A percentile compares a stretch with the other conserved stretches of the same genome.
Evolutionary conservation across 2,113 vertebrate species (phyloP).

Genomic region (Cyprinodon tularosa): DNA sequence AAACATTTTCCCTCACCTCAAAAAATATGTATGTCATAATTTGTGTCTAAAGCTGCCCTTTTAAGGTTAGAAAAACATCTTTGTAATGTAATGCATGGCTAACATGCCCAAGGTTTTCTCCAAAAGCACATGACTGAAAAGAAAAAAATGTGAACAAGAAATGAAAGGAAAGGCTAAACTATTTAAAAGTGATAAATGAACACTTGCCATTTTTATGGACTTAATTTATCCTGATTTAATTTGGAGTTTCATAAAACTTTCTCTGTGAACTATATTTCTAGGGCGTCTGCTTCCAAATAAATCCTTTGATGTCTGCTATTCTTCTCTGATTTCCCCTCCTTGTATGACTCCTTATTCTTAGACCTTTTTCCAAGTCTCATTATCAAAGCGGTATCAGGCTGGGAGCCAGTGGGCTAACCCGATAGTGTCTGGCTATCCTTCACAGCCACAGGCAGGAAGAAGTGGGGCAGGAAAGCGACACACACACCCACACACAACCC

Average conservation of each 20-base stretch:
- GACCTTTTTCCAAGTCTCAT: slow-evolving; percentile 32
- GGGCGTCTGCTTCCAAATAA: not conserved
- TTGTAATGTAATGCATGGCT: not conserved
- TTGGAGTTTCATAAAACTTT: not conserved
- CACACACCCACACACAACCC: slow-evolving; percentile 7
- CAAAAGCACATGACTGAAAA: not conserved
- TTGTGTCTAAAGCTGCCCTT: not conserved
- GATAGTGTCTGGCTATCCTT: slow-evolving; percentile 44
- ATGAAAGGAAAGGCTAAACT: not conserved
- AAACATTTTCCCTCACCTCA: not conserved
- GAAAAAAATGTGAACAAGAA: not conserved
- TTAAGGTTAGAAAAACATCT: not conserved
- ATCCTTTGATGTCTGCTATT: not conserved
- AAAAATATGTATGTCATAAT: not conserved
- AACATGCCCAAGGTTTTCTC: not conserved
- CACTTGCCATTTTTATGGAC: not conserved
- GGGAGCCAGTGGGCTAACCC: slow-evolving; percentile 48
- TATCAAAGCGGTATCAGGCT: slow-evolving; percentile 51
- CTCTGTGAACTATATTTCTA: not conserved
- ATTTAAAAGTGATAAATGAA: not conserved
- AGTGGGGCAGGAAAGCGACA: slow-evolving; percentile 19
- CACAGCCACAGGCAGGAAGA: slow-evolving; percentile 27
- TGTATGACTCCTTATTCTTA: slow-evolving; percentile 31
- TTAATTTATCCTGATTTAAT: not conserved
- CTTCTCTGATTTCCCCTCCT: slow-evolving; percentile 1